Base-by-base conservation (phyloP, 2,113 vertebrate species). In the Cryptotis parvus region DNA sequence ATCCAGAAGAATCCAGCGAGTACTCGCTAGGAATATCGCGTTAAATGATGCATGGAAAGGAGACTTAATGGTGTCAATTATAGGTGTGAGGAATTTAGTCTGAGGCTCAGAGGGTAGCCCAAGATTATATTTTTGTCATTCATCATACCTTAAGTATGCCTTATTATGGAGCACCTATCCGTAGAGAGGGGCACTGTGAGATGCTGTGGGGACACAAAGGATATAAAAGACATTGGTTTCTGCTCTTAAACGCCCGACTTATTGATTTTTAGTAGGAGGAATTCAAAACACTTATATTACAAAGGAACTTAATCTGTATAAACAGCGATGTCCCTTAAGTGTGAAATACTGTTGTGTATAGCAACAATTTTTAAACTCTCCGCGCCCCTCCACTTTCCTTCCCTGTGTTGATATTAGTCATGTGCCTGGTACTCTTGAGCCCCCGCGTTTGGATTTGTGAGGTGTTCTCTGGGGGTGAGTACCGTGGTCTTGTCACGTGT, bases 111-210 rank as follows among this genome's bases (percentile, higher is more conserved):
- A 79, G 20, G 20, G 63, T 93, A 92, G 77, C n/a, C n/a, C n/a
- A n/a, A n/a, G 63, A 58, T 70, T 94, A 49, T 96, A 93, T n/a
- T 89, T 96, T 92, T 96, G 93, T 95, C 75, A 93, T 87, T 94
- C 89, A 8, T 70, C 27, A 3, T 82, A 22, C n/a, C n/a, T n/a
- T n/a, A 66, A 85, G 66, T 94, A 45, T n/a, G n/a, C n/a, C n/a
- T n/a, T 92, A 75, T 74, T 91, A 58, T 58, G 24, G 76, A 95
- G 52, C 7, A 82, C 58, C 49, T 52, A 22, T 55, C 55, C 37
- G 33, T 94, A 63, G 77, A 65, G 89, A 69, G 81, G 63, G 55
- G 29, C 33, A 63, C 14, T 85, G 55, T 87, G 78, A 89, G 65
- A 33, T 92, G 6, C 78, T 77, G 22, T 95, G 81, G 74, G 78